phyloP scores from a whole-genome alignment of 2,888 invertebrate species.

The Chrysopilus asiliformis region DNA sequence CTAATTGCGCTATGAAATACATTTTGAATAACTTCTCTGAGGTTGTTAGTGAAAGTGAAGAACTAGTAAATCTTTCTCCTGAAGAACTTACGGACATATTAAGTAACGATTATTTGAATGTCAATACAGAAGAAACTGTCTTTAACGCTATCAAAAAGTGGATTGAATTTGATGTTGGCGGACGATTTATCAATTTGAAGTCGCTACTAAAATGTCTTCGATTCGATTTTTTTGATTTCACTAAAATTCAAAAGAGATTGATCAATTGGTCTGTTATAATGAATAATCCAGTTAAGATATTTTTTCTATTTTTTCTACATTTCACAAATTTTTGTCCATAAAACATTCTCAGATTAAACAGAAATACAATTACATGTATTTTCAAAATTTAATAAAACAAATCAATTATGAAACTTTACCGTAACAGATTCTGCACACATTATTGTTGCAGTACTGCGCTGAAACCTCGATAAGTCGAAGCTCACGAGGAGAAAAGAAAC shows the following conservation, averaged over 20 bases:
- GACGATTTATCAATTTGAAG: slow-evolving; percentile 42
- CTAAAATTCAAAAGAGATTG: slow-evolving; percentile 44
- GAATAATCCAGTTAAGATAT: slow-evolving; percentile 35
- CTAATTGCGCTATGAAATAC: slow-evolving; percentile 45
- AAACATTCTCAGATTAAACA: too few species aligned
- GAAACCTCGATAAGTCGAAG: too few species aligned
- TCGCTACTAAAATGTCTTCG: slow-evolving; percentile 49
- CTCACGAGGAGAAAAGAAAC: too few species aligned
- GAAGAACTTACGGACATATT: slow-evolving; percentile 52
- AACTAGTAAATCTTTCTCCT: slow-evolving; percentile 46
- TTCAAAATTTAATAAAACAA: too few species aligned
- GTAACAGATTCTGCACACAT: too few species aligned
- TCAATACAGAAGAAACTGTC: slow-evolving; percentile 56
- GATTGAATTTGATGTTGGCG: slow-evolving; percentile 46
- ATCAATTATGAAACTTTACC: too few species aligned
- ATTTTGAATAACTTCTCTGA: slow-evolving; percentile 46
- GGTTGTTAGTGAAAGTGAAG: slow-evolving; percentile 45
- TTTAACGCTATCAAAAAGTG: slow-evolving; percentile 61
- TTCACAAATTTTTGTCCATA: not conserved
- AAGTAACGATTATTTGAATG: slow-evolving; percentile 57
- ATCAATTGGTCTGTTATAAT: slow-evolving; percentile 42
- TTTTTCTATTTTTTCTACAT: not conserved
- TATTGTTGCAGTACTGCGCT: too few species aligned
- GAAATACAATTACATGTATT: too few species aligned
- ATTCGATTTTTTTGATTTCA: slow-evolving; percentile 49